A percentile compares a stretch with the other conserved stretches of the same genome.
Conservation (phyloP, 2,888 invertebrate genomes). For the Axea sp. region DNA sequence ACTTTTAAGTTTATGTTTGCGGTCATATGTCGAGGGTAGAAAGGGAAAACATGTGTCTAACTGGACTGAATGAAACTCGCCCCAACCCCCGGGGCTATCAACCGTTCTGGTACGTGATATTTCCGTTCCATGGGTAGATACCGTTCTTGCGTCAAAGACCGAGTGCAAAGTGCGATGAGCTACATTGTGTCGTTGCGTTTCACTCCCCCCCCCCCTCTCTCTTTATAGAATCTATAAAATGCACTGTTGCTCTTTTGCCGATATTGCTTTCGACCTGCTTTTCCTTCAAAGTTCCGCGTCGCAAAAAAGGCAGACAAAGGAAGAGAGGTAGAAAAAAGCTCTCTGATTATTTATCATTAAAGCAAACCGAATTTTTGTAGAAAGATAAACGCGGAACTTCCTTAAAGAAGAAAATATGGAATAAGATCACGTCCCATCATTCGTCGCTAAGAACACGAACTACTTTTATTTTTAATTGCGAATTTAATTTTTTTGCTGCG, state of each 20-base stretch:
- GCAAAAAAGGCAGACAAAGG: too few species aligned
- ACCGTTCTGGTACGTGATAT: conserved; percentile 35
- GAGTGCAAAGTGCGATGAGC: conserved; percentile 24
- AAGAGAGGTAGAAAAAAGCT: neutral
- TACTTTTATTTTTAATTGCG: too few species aligned
- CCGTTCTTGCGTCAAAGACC: conserved; percentile 20
- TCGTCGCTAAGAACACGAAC: too few species aligned
- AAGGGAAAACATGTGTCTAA: conserved; percentile 49
- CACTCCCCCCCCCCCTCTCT: neutral
- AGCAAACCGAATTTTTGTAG: neutral
- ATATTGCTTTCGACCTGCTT: conserved; percentile 13
- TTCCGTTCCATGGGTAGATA: conserved; percentile 15
- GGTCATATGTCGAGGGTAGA: too few species aligned
- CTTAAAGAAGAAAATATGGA: too few species aligned
- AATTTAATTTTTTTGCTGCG: too few species aligned
- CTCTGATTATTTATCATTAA: conserved; percentile 13
- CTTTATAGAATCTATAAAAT: conserved; percentile 31
- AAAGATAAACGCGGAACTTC: too few species aligned
- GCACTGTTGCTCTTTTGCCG: conserved; percentile 35
- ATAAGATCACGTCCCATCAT: too few species aligned
- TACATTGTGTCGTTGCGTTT: conserved; percentile 17
- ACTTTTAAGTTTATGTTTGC: too few species aligned
- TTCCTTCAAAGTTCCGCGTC: neutral
- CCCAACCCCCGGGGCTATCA: conserved; percentile 5
- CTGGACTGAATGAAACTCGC: conserved; percentile 35